These are phyloP conservation scores for Dendrolimus kikuchii DNA, from an alignment of 1,140 invertebrate species.

Conservation along the genomic window DNA sequence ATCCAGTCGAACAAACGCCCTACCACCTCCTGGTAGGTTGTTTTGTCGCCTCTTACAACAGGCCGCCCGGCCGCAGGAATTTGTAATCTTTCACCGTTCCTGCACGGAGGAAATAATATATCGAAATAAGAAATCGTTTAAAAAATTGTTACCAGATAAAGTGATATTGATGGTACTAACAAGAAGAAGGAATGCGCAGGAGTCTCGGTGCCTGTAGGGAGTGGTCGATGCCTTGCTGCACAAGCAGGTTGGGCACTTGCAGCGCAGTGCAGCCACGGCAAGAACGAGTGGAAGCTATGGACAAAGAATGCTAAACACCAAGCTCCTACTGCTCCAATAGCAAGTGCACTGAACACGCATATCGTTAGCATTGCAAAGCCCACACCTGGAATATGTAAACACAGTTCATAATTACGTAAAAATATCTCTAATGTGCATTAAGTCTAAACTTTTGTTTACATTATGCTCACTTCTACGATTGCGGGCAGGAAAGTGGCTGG, in stretches of 20 bases:
- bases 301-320: constrained; percentile 42
- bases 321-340: constrained; percentile 28
- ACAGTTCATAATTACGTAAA: not conserved
- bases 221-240: constrained; percentile 42
- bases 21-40: too few species aligned
- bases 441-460: too few species aligned
- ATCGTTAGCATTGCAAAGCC: constrained; percentile 45
- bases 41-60: too few species aligned
- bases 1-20: too few species aligned
- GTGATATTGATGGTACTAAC: constrained; percentile 23
- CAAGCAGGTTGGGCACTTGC: constrained; percentile 39
- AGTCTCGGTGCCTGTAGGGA: constrained; percentile 36
- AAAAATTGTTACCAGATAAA: too few species aligned
- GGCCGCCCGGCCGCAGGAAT: too few species aligned
- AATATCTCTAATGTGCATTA: not conserved
- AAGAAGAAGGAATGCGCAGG: constrained; percentile 55
- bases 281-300: constrained; percentile 46
- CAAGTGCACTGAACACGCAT: constrained; percentile 32
- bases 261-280: constrained; percentile 60
- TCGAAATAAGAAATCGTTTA: too few species aligned
- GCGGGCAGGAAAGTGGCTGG: too few species aligned
- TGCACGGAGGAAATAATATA: too few species aligned
- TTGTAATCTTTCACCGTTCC: too few species aligned
- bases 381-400: constrained; percentile 25
- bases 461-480: too few species aligned